A percentile compares a stretch with the other conserved stretches of the same genome.
phyloP scores from a whole-genome alignment of 2,113 vertebrate species.

The Hydrolagus affinis region DNA sequence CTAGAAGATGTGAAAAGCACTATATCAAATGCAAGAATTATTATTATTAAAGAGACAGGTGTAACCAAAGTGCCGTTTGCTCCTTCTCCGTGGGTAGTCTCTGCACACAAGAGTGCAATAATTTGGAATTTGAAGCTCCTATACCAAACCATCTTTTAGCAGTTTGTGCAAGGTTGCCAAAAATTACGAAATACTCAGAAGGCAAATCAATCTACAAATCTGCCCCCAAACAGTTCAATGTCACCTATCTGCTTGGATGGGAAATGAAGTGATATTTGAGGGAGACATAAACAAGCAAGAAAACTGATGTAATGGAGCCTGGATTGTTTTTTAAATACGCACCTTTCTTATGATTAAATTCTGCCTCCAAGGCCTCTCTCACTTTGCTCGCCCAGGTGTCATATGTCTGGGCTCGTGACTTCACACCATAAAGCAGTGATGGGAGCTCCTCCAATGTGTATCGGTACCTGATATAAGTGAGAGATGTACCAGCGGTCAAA shows the following conservation, averaged over 20 bases:
- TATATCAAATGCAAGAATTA: too few relatives aligned
- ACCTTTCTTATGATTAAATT: constrained; percentile 94
- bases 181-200: background rate
- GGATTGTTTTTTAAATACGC: background rate
- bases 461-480: constrained; percentile 63
- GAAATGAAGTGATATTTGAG: background rate
- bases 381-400: constrained; percentile 91
- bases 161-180: too few relatives aligned
- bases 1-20: too few relatives aligned
- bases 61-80: too few relatives aligned
- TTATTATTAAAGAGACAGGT: too few relatives aligned
- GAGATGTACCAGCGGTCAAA: background rate
- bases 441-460: constrained; percentile 91
- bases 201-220: background rate
- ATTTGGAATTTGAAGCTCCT: too few relatives aligned
- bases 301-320: background rate
- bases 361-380: constrained; percentile 80
- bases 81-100: too few relatives aligned
- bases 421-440: constrained; percentile 81
- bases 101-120: too few relatives aligned
- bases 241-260: constrained; percentile 15
- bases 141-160: too few relatives aligned
- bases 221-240: background rate
- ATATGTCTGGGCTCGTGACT: constrained; percentile 87
- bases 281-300: background rate